A percentile compares a stretch with the other conserved stretches of the same genome.
phyloP scores from a whole-genome alignment of 2,888 invertebrate species.

The Monopis laevigella region DNA sequence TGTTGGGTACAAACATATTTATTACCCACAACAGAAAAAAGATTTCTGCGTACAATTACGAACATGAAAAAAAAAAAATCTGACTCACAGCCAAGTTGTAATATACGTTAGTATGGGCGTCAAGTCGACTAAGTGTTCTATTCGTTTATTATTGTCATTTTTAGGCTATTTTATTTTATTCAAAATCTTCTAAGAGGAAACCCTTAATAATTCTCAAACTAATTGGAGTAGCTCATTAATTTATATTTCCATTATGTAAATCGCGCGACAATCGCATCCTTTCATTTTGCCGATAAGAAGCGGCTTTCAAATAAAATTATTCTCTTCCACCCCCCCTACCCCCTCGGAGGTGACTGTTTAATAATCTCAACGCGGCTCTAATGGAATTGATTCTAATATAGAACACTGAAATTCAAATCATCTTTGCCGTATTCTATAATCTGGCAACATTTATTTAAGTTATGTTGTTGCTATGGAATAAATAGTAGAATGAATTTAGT shows the following conservation, averaged over 20 bases:
- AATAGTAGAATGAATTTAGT: too few species aligned
- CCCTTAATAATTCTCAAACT: background rate
- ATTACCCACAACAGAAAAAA: too few species aligned
- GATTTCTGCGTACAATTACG: too few species aligned
- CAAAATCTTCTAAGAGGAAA: background rate
- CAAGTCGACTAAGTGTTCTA: too few species aligned
- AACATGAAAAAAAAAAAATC: too few species aligned
- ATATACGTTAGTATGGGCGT: too few species aligned
- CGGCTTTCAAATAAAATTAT: constrained; percentile 1
- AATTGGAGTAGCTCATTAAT: constrained; percentile 9
- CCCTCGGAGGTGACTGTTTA: constrained; percentile 54
- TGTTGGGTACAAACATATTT: too few species aligned
- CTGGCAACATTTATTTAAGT: too few species aligned
- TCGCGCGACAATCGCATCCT: constrained; percentile 10
- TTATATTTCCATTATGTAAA: constrained; percentile 10
- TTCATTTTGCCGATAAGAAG: background rate
- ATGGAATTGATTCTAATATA: constrained; percentile 42
- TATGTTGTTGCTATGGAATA: too few species aligned
- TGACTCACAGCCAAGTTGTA: background rate
- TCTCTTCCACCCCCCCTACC: constrained; percentile 27
- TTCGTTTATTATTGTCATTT: too few species aligned
- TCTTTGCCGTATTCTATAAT: too few species aligned
- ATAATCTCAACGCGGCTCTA: constrained; percentile 53
- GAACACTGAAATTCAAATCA: background rate
- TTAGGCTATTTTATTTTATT: background rate